Evolutionary conservation across 2,888 invertebrate species (phyloP).

Genomic region (Amiota minor): DNA sequence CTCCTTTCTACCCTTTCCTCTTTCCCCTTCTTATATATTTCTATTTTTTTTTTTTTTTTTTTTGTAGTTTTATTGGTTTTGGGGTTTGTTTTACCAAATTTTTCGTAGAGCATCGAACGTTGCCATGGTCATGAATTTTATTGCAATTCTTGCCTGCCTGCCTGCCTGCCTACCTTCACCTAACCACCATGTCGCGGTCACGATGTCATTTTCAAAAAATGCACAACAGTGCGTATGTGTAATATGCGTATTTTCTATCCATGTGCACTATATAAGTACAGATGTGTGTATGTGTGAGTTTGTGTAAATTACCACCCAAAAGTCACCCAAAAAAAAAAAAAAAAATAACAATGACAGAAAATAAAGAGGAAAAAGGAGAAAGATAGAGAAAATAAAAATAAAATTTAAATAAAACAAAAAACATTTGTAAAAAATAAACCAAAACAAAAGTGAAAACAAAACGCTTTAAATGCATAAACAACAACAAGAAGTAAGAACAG

Average conservation of each 20-base stretch:
- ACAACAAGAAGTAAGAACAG: no score
- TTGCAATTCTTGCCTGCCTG: neutral
- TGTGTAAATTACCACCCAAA: neutral
- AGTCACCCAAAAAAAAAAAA: neutral
- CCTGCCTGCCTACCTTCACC: neutral
- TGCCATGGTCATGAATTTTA: constrained; percentile 3
- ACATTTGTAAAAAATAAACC: constrained; percentile 15
- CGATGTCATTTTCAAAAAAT: constrained; percentile 16
- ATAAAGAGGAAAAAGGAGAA: constrained; percentile 12
- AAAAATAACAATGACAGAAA: neutral
- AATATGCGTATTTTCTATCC: neutral
- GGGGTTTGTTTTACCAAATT: neutral
- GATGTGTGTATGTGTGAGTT: constrained; percentile 9
- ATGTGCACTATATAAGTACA: no score
- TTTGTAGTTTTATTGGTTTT: neutral
- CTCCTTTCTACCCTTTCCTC: neutral
- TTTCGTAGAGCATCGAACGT: neutral
- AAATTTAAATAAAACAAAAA: neutral
- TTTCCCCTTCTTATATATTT: neutral
- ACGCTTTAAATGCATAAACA: no score
- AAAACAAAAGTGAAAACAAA: constrained; percentile 24
- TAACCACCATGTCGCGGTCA: neutral
- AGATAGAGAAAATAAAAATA: constrained; percentile 20
- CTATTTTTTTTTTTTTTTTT: neutral
- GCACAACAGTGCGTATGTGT: constrained; percentile 24